Conservation (phyloP, 2,888 invertebrate genomes). For the Zaprionus lineosus region DNA sequence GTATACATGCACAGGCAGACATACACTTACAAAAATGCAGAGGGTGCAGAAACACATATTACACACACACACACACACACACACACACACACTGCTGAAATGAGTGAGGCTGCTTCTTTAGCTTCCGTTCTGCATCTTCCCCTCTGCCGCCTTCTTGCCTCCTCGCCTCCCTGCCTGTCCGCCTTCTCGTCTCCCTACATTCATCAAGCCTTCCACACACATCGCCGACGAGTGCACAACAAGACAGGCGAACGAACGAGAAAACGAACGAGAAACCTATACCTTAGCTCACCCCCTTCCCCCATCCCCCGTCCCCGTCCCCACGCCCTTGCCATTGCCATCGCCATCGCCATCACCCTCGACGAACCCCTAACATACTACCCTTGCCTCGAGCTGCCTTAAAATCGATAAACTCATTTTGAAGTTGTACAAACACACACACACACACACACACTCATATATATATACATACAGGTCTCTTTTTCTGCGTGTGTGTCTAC, state of each 20-base stretch:
- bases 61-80: not conserved
- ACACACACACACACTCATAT: too few species aligned
- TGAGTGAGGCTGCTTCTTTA: slow-evolving; percentile 30
- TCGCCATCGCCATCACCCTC: not conserved
- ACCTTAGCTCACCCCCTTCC: slow-evolving; percentile 2
- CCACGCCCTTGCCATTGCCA: not conserved
- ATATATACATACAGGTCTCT: too few species aligned
- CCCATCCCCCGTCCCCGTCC: not conserved
- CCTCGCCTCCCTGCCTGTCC: not conserved
- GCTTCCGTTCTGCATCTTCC: slow-evolving; percentile 17
- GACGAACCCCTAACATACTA: slow-evolving; percentile 20
- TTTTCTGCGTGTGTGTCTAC: slow-evolving; percentile 28
- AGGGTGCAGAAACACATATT: too few species aligned
- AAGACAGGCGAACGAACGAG: too few species aligned
- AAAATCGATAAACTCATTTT: slow-evolving; percentile 80
- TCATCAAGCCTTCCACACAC: slow-evolving; percentile 40
- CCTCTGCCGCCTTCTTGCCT: slow-evolving; percentile 5
- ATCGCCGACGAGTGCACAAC: slow-evolving; percentile 15
- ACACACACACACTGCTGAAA: not conserved
- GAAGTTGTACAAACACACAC: slow-evolving; percentile 63
- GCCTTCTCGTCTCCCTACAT: not conserved
- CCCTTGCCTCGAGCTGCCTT: slow-evolving; percentile 58
- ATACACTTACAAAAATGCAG: too few species aligned
- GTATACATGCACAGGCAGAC: too few species aligned
- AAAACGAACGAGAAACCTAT: too few species aligned